A percentile compares a stretch with the other conserved stretches of the same genome.
Evolutionary conservation across 2,888 invertebrate genomes (phyloP).

Genomic region (Palloptera scutellata): DNA sequence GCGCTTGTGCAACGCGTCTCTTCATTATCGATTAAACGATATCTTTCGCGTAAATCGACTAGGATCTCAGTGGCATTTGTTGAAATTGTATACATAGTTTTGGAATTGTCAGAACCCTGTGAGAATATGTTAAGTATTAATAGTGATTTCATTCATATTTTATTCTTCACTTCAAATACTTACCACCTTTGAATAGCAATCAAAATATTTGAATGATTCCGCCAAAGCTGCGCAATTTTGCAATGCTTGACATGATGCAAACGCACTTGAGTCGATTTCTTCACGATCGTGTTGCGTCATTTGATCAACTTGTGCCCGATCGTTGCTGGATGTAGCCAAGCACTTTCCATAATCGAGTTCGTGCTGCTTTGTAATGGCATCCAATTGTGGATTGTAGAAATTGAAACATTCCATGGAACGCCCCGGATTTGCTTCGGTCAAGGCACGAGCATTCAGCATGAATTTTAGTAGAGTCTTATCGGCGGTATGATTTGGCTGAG

Average conservation of each 20-base stretch:
- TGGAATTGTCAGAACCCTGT: slow-evolving; percentile 19
- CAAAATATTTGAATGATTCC: slow-evolving; percentile 36
- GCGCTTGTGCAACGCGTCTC: slow-evolving; percentile 44
- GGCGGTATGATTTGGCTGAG: slow-evolving; percentile 8
- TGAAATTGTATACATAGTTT: slow-evolving; percentile 45
- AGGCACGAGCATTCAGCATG: slow-evolving; percentile 45
- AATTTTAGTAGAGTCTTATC: slow-evolving; percentile 44
- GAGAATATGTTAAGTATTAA: neutral
- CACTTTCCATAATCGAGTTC: slow-evolving; percentile 36
- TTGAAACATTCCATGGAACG: slow-evolving; percentile 45
- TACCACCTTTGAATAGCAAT: slow-evolving; percentile 42
- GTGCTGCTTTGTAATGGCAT: slow-evolving; percentile 28
- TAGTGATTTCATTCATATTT: neutral
- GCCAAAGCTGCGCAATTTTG: slow-evolving; percentile 21
- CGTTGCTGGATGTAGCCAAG: fast-evolving
- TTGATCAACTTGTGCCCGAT: slow-evolving; percentile 29
- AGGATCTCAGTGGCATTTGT: slow-evolving; percentile 42
- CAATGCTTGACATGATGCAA: slow-evolving; percentile 39
- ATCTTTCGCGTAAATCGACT: slow-evolving; percentile 35
- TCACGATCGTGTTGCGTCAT: slow-evolving; percentile 37
- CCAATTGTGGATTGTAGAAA: slow-evolving; percentile 43
- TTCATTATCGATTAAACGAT: slow-evolving; percentile 34
- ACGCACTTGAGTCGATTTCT: slow-evolving; percentile 36
- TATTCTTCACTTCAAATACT: slow-evolving; percentile 7
- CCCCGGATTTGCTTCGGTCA: slow-evolving; percentile 32